Percentiles rank a stretch among this genome's conserved stretches.
These are phyloP conservation scores for Nemapogon koenigi DNA, from an alignment of 2,888 invertebrate species.

Conservation along the genomic window DNA sequence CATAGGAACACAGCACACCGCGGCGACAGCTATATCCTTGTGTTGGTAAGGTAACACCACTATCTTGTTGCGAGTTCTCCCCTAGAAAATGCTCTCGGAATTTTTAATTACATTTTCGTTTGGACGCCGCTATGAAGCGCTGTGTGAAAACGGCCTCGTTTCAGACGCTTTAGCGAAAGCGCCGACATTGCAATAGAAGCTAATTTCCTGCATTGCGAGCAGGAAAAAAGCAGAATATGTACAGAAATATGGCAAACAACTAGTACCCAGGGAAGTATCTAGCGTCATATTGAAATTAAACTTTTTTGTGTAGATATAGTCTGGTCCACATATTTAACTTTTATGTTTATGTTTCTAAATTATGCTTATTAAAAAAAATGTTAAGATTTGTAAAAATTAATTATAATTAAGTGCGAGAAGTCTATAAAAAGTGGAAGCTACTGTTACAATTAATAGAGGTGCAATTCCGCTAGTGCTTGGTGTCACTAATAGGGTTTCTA, in stretches of 20 bases:
- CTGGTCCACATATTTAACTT: too few relatives aligned
- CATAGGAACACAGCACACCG: constrained; percentile 56
- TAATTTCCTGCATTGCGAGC: constrained; percentile 62
- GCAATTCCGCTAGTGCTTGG: constrained; percentile 3
- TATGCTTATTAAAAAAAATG: too few relatives aligned
- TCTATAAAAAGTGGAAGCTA: constrained; percentile 3
- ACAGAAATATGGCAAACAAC: constrained; percentile 41
- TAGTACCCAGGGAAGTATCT: constrained; percentile 4
- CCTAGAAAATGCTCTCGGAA: constrained; percentile 61
- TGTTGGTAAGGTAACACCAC: constrained; percentile 49
- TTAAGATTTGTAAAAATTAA: too few relatives aligned
- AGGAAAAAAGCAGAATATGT: constrained; percentile 30
- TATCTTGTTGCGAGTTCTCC: constrained; percentile 58
- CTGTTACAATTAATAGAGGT: constrained; percentile 2
- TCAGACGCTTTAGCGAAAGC: constrained; percentile 58
- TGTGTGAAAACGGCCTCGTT: constrained; percentile 52
- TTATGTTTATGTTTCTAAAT: too few relatives aligned
- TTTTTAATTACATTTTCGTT: constrained; percentile 65
- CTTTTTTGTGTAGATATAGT: constrained; percentile 3
- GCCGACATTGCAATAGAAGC: constrained; percentile 64
- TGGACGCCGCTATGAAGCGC: constrained; percentile 54
- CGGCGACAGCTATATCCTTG: constrained; percentile 51
- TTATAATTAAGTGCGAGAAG: too few relatives aligned
- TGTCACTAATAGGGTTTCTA: constrained; percentile 4
- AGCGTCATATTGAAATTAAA: constrained; percentile 8